Evolutionary conservation across 2,797 vertebrate genomes (phyloP).

Genomic region (Enteromius argenteus): DNA sequence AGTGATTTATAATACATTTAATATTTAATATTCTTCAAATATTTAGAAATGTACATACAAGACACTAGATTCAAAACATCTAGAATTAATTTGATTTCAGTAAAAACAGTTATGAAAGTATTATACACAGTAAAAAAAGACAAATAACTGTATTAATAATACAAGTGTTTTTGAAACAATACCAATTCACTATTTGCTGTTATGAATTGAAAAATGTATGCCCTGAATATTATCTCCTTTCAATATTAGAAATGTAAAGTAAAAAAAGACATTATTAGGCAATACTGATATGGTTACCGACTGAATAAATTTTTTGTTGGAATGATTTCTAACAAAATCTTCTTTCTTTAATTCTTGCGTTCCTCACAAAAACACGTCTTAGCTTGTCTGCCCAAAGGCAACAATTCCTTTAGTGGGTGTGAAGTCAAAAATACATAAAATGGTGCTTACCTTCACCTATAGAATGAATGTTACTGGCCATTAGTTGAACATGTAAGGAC

Average conservation of each 20-base stretch:
- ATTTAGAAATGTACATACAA: neutral
- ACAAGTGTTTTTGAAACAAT: neutral
- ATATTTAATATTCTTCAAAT: neutral
- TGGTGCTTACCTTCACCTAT: neutral
- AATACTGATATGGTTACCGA: neutral
- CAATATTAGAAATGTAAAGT: neutral
- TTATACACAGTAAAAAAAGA: neutral
- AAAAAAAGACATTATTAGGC: neutral
- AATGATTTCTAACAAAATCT: neutral
- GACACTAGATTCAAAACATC: neutral
- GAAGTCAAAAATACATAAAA: neutral
- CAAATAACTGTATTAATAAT: neutral
- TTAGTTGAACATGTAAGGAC: neutral
- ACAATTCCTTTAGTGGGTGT: conserved; percentile 23
- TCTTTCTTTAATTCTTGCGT: neutral
- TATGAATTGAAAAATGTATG: neutral
- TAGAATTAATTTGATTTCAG: neutral
- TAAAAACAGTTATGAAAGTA: neutral
- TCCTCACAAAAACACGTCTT: conserved; percentile 22
- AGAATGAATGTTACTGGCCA: neutral
- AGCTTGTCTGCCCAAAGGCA: conserved; percentile 29
- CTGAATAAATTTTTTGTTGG: neutral
- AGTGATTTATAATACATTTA: neutral
- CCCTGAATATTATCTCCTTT: neutral
- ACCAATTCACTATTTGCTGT: neutral